Base-by-base conservation (phyloP, 2,888 invertebrate genomes). In the Mylabris sibirica region DNA sequence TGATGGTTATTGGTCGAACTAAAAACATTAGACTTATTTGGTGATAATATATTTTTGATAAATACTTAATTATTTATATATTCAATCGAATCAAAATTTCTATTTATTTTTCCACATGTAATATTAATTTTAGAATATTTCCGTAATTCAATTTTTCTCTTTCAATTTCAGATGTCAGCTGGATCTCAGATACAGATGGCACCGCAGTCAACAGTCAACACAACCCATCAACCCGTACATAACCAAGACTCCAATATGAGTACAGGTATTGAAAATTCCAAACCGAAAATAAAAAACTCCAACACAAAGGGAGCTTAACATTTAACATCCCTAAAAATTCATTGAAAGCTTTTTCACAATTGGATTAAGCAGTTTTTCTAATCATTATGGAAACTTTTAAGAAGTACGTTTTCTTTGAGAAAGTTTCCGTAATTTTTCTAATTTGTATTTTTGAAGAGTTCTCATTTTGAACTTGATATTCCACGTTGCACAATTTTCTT, bases 201-300 rank as follows among this genome's bases (percentile, higher is more conserved):
- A 92, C 95, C 95, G 88, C 95, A 95, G 91, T 92, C 94, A 87
- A 93, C 93, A 87, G 90, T 92, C 89, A 92, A 91, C 90, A 90
- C 92, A 85, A 87, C 88, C 86, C 92, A 71, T 71, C 71, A 93
- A 90, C 91, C 93, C 88, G 90, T 91, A 88, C 93, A 94, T 90
- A 96, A 92, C 91, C 96, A 96, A 90, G 96, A 96, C 91, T 97
- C 97, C 89, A 97, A 97, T 91, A 95, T 96, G 93, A 97, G 96
- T 91, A 96, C 96, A 90, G 93, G 93, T 94, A 88, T 89, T 12
- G 8, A 22, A 53, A 53, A 22, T 53, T 22, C 12, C n/a, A n/a
- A 44, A 17, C 11, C 3, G 5, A n/a, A 44, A 44, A n/a, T 1
- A 44, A 44, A 44, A n/a, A 38, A 38, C 3, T 2, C n/a, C 3